phyloP scores from a whole-genome alignment of 2,888 invertebrate species.

The Drosophila diplacantha region DNA sequence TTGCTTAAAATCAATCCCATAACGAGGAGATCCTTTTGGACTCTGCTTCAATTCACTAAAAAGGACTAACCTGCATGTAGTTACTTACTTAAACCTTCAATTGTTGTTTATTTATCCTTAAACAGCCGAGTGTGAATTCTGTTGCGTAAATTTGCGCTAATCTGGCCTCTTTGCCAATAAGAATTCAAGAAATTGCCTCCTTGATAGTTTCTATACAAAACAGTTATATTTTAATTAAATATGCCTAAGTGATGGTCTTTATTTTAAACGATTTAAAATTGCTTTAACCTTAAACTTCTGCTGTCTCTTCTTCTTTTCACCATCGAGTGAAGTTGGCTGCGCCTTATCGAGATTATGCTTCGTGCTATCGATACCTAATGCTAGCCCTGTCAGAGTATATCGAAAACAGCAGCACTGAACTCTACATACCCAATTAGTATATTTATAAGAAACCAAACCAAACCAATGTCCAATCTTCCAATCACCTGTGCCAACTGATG shows the following conservation, averaged over 20 bases:
- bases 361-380: neutral
- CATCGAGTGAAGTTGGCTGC: neutral
- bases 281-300: neutral
- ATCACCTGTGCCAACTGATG: neutral
- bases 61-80: neutral
- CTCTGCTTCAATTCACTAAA: accelerated
- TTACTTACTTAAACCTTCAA: neutral
- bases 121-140: neutral
- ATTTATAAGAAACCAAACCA: neutral
- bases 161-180: neutral
- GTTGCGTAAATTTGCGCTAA: neutral
- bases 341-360: neutral
- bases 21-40: too few relatives aligned
- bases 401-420: neutral
- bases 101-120: neutral
- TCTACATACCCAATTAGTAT: neutral
- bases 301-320: neutral
- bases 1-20: neutral
- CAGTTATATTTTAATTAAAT: neutral
- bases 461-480: neutral
- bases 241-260: neutral
- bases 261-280: neutral
- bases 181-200: neutral
- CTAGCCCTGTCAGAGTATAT: neutral
- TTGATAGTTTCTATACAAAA: neutral